Percentiles rank a stretch among this genome's conserved stretches.
These are phyloP conservation scores for Syrista parreyssii DNA, from an alignment of 2,888 invertebrate species.

Conservation along the genomic window DNA sequence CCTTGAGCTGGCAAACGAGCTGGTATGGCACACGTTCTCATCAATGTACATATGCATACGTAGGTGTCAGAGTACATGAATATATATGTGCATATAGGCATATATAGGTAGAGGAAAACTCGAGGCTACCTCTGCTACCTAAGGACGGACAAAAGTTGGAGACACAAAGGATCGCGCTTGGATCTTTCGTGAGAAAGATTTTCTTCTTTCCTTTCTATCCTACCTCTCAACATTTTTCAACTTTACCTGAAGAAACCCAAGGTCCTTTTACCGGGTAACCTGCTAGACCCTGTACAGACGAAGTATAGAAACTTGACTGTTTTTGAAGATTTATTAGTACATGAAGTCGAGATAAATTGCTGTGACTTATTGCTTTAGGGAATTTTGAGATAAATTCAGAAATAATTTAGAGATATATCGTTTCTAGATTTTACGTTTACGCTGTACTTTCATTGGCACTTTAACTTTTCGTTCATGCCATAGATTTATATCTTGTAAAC, in stretches of 20 bases:
- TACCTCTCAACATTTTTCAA: not conserved
- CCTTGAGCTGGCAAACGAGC: slow-evolving; percentile 6
- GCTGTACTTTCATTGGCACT: not conserved
- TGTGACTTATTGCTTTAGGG: not conserved
- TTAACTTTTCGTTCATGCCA: not conserved
- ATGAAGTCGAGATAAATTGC: not conserved
- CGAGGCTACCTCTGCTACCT: not conserved
- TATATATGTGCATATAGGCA: not conserved
- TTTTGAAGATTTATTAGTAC: not conserved
- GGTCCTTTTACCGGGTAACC: not conserved
- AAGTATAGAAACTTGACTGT: not conserved
- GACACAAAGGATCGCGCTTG: slow-evolving; percentile 2
- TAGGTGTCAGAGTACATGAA: not conserved
- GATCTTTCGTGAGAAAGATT: slow-evolving; percentile 5
- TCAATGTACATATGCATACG: not conserved
- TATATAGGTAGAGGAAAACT: not conserved
- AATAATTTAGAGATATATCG: not conserved
- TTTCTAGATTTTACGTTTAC: not conserved
- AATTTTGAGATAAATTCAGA: not conserved
- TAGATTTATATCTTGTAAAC: not conserved
- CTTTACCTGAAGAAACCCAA: not conserved
- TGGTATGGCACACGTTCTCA: not conserved
- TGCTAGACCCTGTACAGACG: not conserved
- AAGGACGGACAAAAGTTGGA: not conserved
- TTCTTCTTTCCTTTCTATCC: not conserved